A percentile compares a stretch with the other conserved stretches of the same genome.
These are phyloP conservation scores for Calephelis perditalis DNA, from an alignment of 2,888 invertebrate genomes.

Conservation along the genomic window DNA sequence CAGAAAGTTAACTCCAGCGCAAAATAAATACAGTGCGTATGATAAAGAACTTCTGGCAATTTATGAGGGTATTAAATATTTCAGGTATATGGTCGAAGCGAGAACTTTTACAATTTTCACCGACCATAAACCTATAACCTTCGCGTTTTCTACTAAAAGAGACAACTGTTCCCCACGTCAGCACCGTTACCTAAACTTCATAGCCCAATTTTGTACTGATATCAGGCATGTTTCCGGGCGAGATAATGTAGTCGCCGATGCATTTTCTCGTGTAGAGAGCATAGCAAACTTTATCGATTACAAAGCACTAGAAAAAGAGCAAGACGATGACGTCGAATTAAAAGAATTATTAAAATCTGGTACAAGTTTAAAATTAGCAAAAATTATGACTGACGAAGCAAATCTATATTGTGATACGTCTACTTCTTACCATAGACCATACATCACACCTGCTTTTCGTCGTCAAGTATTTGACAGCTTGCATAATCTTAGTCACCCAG, in stretches of 20 bases:
- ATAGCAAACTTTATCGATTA: not conserved
- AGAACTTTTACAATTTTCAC: conserved; percentile 20
- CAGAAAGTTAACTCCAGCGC: conserved; percentile 33
- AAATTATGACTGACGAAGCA: too few relatives aligned
- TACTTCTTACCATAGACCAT: conserved; percentile 16
- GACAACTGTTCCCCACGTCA: conserved; percentile 21
- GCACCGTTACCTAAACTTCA: conserved; percentile 16
- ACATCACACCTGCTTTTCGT: conserved; percentile 19
- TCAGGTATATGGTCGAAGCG: conserved; percentile 14
- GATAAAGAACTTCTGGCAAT: conserved; percentile 24
- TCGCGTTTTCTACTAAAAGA: conserved; percentile 18
- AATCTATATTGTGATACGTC: conserved; percentile 20
- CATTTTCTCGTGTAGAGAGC: conserved; percentile 1
- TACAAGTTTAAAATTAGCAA: too few relatives aligned
- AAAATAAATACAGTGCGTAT: conserved; percentile 23
- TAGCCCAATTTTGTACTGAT: conserved; percentile 13
- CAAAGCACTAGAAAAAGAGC: not conserved
- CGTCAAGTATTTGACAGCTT: conserved; percentile 17
- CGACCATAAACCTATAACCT: conserved; percentile 26
- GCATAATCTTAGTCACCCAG: conserved; percentile 24
- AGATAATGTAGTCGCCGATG: conserved; percentile 12
- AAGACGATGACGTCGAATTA: not conserved
- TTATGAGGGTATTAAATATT: conserved; percentile 14
- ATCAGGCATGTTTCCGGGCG: conserved; percentile 13
- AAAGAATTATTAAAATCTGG: too few relatives aligned